Percentiles rank a stretch among this genome's conserved stretches.
Evolutionary conservation across 1,140 invertebrate genomes (phyloP).

Genomic region (Neocloeon triangulifer): DNA sequence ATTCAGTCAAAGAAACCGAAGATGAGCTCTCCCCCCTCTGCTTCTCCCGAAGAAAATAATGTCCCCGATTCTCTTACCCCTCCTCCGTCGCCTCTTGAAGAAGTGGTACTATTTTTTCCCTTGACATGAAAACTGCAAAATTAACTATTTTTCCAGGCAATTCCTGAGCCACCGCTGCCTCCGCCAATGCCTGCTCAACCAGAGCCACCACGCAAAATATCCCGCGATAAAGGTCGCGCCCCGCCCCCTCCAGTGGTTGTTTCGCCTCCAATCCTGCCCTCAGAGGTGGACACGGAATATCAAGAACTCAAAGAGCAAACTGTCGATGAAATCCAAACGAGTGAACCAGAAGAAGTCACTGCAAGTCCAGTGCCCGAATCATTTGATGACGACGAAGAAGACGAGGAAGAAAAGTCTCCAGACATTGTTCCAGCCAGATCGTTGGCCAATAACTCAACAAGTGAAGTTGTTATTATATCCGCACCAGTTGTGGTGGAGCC

Average conservation of each 20-base stretch:
- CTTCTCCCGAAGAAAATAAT: conserved; percentile 6
- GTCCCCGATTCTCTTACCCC: not conserved
- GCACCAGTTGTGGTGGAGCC: too few species aligned
- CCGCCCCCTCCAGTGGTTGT: not conserved
- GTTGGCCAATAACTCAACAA: too few species aligned
- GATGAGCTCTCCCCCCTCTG: conserved; percentile 1
- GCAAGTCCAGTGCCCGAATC: too few species aligned
- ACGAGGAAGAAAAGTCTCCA: conserved; percentile 1
- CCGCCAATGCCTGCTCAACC: conserved; percentile 2
- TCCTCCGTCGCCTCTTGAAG: conserved; percentile 17
- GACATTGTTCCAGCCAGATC: too few species aligned
- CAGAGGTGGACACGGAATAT: too few species aligned
- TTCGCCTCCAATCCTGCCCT: too few species aligned
- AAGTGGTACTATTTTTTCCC: too few species aligned
- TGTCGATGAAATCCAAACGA: too few species aligned
- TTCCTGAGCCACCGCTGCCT: conserved; percentile 6
- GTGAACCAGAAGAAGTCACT: too few species aligned
- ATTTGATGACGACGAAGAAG: conserved; percentile 1
- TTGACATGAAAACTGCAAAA: too few species aligned
- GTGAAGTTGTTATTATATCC: conserved; percentile 1
- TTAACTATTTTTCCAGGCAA: too few species aligned
- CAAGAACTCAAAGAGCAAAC: too few species aligned
- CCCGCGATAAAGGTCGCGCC: not conserved
- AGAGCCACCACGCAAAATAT: conserved; percentile 5
- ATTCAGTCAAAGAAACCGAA: not conserved